A percentile compares a stretch with the other conserved stretches of the same genome.
Evolutionary conservation across 2,113 vertebrate genomes (phyloP).

Genomic region (Haliaeetus leucogaster): DNA sequence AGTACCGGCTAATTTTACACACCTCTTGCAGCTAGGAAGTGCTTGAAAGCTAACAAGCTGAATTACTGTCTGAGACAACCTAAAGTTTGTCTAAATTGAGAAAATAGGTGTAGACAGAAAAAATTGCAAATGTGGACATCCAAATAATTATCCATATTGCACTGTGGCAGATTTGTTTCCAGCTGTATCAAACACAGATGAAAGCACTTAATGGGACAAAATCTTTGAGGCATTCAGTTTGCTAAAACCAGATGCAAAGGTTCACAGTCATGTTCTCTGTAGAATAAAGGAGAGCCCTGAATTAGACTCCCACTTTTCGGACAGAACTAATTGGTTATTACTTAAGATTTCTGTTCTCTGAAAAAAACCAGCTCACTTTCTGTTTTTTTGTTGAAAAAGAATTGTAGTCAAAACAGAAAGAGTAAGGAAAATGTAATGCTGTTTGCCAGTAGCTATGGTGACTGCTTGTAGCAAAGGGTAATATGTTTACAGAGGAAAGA

Average conservation of each 20-base stretch:
- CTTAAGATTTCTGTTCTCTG: background rate
- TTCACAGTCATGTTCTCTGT: background rate
- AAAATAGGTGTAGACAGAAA: background rate
- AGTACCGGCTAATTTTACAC: background rate
- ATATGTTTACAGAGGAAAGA: background rate
- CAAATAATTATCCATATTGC: background rate
- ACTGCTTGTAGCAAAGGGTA: background rate
- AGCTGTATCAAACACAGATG: slow-evolving; percentile 4
- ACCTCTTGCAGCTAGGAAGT: background rate
- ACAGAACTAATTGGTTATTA: background rate
- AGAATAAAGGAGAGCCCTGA: background rate
- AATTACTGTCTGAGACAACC: background rate
- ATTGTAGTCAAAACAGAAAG: background rate
- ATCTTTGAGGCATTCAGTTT: background rate
- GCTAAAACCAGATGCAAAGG: background rate
- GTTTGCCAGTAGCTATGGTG: slow-evolving; percentile 36
- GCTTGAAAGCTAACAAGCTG: background rate
- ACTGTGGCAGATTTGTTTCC: background rate
- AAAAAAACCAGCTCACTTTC: background rate
- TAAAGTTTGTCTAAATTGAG: background rate
- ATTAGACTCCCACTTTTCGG: background rate
- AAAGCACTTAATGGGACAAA: slow-evolving; percentile 17
- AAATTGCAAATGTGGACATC: background rate
- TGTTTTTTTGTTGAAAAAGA: background rate
- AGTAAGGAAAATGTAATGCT: background rate